These are phyloP conservation scores for Merops nubicus DNA, from an alignment of 2,113 vertebrate genomes.

Conservation along the genomic window DNA sequence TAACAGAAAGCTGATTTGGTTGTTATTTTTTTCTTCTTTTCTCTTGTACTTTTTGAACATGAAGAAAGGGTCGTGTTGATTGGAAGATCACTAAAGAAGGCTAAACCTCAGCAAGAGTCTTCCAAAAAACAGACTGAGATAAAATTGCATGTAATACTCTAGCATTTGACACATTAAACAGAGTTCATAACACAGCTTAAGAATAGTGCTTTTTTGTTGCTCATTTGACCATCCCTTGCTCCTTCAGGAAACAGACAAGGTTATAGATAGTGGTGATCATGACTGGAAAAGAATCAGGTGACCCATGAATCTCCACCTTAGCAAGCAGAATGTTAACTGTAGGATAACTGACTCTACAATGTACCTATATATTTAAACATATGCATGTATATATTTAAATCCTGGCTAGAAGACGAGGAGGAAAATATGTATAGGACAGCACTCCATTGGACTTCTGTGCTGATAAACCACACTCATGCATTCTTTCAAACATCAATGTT, in stretches of 20 bases:
- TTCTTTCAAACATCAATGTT: neutral
- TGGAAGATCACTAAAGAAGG: slow-evolving; percentile 78
- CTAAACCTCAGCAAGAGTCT: slow-evolving; percentile 75
- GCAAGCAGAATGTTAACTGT: slow-evolving; percentile 10
- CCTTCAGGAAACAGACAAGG: slow-evolving; percentile 67
- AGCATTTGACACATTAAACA: slow-evolving; percentile 65
- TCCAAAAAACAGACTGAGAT: slow-evolving; percentile 64
- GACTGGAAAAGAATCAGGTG: slow-evolving; percentile 65
- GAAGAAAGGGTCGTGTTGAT: slow-evolving; percentile 74
- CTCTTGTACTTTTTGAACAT: slow-evolving; percentile 69
- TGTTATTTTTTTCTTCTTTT: slow-evolving; percentile 22
- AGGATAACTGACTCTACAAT: neutral
- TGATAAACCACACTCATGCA: neutral
- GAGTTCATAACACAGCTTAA: slow-evolving; percentile 68
- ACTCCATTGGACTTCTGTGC: neutral
- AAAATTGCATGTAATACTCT: slow-evolving; percentile 65
- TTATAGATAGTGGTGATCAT: slow-evolving; percentile 61
- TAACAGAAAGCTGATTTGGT: slow-evolving; percentile 74
- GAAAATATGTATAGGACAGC: neutral
- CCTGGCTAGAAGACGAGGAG: neutral
- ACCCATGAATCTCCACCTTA: slow-evolving; percentile 45
- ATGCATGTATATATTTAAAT: too few relatives aligned
- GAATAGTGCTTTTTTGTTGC: slow-evolving; percentile 49
- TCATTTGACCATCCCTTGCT: slow-evolving; percentile 65
- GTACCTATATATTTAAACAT: neutral